Percentiles rank a stretch among this genome's conserved stretches.
Evolutionary conservation across 2,113 vertebrate species (phyloP).

Genomic region (Condylura cristata): DNA sequence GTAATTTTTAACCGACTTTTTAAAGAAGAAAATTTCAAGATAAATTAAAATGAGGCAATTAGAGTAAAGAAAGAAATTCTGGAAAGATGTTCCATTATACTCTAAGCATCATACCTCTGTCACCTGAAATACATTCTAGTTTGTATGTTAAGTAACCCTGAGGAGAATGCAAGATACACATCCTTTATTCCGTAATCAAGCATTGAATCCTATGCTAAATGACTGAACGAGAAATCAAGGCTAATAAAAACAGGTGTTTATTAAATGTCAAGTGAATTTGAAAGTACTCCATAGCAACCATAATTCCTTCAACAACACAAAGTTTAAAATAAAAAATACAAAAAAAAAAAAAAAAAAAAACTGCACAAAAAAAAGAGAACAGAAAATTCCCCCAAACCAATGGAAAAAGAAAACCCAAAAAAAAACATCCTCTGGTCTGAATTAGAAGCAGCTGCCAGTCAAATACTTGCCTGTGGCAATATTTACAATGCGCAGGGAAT

Average conservation of each 20-base stretch:
- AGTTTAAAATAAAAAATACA: no score
- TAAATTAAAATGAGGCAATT: slow-evolving; percentile 24
- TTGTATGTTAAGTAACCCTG: neutral
- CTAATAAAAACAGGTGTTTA: neutral
- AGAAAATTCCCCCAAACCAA: no score
- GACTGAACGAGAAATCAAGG: neutral
- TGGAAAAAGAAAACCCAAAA: no score
- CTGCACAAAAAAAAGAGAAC: no score
- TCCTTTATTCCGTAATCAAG: neutral
- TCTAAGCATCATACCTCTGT: neutral
- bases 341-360: no score
- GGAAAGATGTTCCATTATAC: neutral
- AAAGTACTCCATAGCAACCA: neutral
- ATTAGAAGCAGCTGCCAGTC: neutral
- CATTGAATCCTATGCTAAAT: neutral
- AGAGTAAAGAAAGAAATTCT: neutral
- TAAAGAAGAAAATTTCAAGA: neutral
- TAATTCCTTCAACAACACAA: neutral
- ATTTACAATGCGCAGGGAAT: neutral
- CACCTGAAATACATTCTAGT: neutral
- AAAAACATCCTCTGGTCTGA: neutral
- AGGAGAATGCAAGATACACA: neutral
- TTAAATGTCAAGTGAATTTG: neutral
- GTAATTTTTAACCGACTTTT: neutral
- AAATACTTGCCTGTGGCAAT: neutral